phyloP scores from a whole-genome alignment of 2,113 vertebrate species.

The Sterrhoptilus dennistouni region DNA sequence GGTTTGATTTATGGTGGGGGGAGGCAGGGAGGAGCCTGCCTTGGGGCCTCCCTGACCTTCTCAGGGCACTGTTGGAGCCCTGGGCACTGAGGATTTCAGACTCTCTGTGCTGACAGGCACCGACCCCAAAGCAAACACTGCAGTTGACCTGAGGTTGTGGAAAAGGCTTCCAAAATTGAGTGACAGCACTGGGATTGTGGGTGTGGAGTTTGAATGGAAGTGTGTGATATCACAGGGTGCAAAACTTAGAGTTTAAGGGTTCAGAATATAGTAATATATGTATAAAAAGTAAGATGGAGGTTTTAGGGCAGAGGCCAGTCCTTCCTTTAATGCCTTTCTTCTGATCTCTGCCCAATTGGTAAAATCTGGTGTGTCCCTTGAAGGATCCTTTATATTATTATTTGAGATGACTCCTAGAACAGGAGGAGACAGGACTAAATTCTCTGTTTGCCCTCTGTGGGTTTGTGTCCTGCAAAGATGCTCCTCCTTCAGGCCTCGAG shows the following conservation, averaged over 20 bases:
- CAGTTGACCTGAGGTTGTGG: background rate
- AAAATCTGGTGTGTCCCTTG: background rate
- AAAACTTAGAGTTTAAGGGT: background rate
- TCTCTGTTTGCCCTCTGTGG: background rate
- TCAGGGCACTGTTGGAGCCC: background rate
- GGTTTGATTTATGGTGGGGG: background rate
- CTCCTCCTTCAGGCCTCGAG: background rate
- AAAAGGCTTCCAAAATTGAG: background rate
- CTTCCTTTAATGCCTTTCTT: background rate
- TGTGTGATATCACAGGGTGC: background rate
- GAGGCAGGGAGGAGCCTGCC: background rate
- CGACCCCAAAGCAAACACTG: background rate
- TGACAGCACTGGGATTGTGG: background rate
- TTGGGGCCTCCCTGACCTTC: background rate
- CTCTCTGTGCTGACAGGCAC: background rate
- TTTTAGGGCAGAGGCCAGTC: background rate
- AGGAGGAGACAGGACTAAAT: too few species aligned
- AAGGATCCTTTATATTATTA: background rate
- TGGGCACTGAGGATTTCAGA: too few species aligned
- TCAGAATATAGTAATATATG: background rate
- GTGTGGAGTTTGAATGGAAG: background rate
- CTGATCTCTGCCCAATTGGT: background rate
- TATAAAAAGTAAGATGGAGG: background rate
- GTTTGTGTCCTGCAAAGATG: background rate
- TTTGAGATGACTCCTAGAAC: background rate